Evolutionary conservation across 2,797 vertebrate genomes (phyloP), one percentile per base, ranked within the genome.

Genomic region (Scolopax rusticola): DNA sequence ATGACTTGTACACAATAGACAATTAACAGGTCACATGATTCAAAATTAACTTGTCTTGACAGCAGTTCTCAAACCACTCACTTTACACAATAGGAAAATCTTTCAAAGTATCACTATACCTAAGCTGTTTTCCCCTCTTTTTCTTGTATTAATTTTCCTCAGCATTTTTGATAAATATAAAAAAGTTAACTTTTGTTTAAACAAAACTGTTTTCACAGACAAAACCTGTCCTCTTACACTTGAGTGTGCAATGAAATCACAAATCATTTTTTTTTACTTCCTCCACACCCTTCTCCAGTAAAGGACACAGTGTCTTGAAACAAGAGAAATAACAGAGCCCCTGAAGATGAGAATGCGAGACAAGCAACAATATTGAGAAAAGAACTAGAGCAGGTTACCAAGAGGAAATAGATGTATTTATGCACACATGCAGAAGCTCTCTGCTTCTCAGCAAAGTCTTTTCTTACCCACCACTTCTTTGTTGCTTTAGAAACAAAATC

Each of bases 1-100:
- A 75, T 76, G 47, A 85, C 64, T 68, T 87, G 61, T 19, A 92
- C 65, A 92, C 53, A 92, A 96, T 4, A 86, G 47, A 75, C 45
- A 90, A 90, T 57, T 80, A 93, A 90, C 54, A 83, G 48, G 33
- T 64, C 54, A 64, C 19, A 64, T 43, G 64, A 33, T 53, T 87
- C 76, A 76, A 57, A 91, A 91, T 54, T 30, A 87, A 96, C 54
- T 47, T 45, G 30, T 63, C 41, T 59, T 70, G 48, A 85, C n/a
- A 93, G 68, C 53, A 69, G 33, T 59, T 89, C 73, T 78, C 70
- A 73, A 57, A 79, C 25, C 47, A 79, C 16, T 64, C 28, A 53
- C 77, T 64, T 89, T 77, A 78, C 68, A 60, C 33, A 89, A 54
- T 2, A 74, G 13, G 73, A 32, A 65, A 33, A 21, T 68, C 33